Conservation (phyloP, 2,113 vertebrate genomes). For the Mormyrus lacerda region DNA sequence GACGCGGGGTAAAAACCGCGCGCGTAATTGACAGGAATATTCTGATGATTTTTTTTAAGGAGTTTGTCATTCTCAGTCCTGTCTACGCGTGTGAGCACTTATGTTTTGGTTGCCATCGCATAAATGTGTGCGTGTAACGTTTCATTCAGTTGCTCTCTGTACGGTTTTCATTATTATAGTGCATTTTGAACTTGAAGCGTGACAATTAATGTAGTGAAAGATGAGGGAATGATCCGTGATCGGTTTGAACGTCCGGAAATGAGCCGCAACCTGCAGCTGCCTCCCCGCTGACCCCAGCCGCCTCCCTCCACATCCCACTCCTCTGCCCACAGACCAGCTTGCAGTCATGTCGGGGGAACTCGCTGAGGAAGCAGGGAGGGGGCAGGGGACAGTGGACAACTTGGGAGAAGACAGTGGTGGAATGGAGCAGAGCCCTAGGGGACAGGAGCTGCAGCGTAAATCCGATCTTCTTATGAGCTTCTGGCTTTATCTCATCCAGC, state of each 20-base stretch:
- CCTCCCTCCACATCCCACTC: neutral
- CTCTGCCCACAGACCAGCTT: neutral
- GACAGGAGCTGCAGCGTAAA: neutral
- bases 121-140: neutral
- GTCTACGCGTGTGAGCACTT: neutral
- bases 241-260: neutral
- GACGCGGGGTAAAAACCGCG: neutral
- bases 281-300: neutral
- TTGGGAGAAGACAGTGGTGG: constrained; percentile 14
- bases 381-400: neutral
- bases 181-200: neutral
- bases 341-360: constrained; percentile 18
- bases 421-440: neutral
- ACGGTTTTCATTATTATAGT: neutral
- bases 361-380: neutral
- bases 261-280: neutral
- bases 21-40: neutral
- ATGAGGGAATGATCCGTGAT: neutral
- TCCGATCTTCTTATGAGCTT: neutral
- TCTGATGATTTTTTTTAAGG: neutral
- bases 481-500: neutral
- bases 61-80: neutral
- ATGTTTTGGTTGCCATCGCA: neutral
- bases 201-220: neutral
- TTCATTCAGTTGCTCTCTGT: neutral